Conservation (phyloP, 2,113 vertebrate genomes). For the Hiodon tergisus region DNA sequence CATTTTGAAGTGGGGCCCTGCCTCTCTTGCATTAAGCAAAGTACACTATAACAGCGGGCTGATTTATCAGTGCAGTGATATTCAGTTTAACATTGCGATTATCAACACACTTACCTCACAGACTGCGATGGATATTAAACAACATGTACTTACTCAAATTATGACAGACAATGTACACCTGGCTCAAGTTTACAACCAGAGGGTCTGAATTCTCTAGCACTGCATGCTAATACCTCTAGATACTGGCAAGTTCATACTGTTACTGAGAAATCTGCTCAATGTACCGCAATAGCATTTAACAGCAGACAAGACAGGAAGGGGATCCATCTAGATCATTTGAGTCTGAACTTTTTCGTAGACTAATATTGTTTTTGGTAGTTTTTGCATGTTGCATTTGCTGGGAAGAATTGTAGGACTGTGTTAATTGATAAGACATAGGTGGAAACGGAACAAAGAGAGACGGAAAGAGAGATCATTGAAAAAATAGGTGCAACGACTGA, state of each 20-base stretch:
- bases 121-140: slow-evolving; percentile 45
- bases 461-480: slow-evolving; percentile 47
- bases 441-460: slow-evolving; percentile 41
- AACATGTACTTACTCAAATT: slow-evolving; percentile 55
- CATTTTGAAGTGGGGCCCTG: too few species aligned
- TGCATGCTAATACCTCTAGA: slow-evolving; percentile 69
- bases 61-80: too few species aligned
- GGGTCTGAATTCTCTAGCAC: slow-evolving; percentile 47
- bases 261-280: slow-evolving; percentile 71
- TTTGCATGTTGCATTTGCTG: slow-evolving; percentile 59
- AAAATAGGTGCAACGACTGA: slow-evolving; percentile 43
- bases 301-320: slow-evolving; percentile 73
- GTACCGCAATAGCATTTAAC: slow-evolving; percentile 69
- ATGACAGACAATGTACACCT: slow-evolving; percentile 33
- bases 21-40: too few species aligned
- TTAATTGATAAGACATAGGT: slow-evolving; percentile 51
- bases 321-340: slow-evolving; percentile 51
- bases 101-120: not conserved
- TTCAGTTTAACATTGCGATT: not conserved
- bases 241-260: slow-evolving; percentile 80
- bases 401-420: slow-evolving; percentile 42
- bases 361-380: slow-evolving; percentile 52
- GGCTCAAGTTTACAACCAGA: slow-evolving; percentile 31
- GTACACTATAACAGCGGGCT: too few species aligned
- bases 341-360: slow-evolving; percentile 34